Conservation (phyloP, 1,140 invertebrate genomes). For the Zaprionus inermis region DNA sequence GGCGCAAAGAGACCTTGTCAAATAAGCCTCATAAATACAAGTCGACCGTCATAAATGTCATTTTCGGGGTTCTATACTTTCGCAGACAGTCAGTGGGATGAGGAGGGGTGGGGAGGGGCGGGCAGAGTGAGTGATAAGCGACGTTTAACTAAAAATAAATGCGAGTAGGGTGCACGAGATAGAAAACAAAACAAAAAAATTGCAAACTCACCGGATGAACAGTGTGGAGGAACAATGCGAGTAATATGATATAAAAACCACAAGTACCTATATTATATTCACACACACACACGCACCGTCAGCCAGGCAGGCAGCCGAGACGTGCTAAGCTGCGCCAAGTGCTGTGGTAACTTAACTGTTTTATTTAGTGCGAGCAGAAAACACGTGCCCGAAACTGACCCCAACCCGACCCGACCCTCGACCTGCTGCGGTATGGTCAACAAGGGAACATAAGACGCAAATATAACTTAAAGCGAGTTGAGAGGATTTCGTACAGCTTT, state of each 20-base stretch:
- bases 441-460: not conserved
- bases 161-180: not conserved
- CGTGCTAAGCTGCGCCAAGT: slow-evolving; percentile 21
- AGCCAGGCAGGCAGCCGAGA: not conserved
- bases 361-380: slow-evolving; percentile 23
- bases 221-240: slow-evolving; percentile 34
- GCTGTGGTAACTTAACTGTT: slow-evolving; percentile 14
- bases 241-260: slow-evolving; percentile 44
- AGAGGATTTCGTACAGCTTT: too few species aligned
- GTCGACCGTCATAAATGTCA: slow-evolving; percentile 70
- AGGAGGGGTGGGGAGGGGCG: not conserved
- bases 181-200: slow-evolving; percentile 20
- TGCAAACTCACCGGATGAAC: slow-evolving; percentile 39
- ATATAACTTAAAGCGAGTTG: not conserved
- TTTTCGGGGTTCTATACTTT: slow-evolving; percentile 39
- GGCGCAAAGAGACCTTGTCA: slow-evolving; percentile 35
- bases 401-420: not conserved
- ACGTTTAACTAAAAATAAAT: slow-evolving; percentile 58
- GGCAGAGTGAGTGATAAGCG: slow-evolving; percentile 50
- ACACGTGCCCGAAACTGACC: slow-evolving; percentile 22
- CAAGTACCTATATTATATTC: slow-evolving; percentile 33
- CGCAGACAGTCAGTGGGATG: slow-evolving; percentile 9
- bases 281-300: slow-evolving; percentile 4
- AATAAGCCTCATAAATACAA: slow-evolving; percentile 68
- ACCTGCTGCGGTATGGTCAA: not conserved